These are phyloP conservation scores for Protaetia brevitarsis DNA, from an alignment of 1,140 invertebrate genomes.

Conservation along the genomic window DNA sequence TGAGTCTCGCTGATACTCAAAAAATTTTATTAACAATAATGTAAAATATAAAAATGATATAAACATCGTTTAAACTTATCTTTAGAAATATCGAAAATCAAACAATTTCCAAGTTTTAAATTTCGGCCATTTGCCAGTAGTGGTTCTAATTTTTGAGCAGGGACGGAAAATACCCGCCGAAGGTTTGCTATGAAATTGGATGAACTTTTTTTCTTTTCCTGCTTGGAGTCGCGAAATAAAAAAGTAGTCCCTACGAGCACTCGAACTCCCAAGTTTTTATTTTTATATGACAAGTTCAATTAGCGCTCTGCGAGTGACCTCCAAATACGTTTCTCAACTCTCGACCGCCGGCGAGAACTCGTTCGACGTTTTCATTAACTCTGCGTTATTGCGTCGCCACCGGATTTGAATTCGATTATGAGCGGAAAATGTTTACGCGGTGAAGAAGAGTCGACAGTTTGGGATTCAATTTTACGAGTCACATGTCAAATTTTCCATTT, in stretches of 20 bases:
- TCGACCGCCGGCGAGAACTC: neutral
- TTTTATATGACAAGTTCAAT: neutral
- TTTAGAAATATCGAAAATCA: no score
- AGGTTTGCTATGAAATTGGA: no score
- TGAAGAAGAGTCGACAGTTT: neutral
- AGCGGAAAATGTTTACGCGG: neutral
- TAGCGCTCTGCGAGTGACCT: neutral
- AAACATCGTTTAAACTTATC: no score
- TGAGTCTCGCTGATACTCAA: no score
- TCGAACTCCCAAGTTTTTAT: neutral
- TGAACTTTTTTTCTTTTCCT: no score
- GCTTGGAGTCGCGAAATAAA: neutral
- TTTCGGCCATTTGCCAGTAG: no score
- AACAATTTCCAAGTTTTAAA: no score
- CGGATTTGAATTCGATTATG: neutral
- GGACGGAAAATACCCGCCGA: no score
- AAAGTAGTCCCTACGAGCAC: neutral
- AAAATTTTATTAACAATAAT: no score
- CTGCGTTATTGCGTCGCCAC: neutral
- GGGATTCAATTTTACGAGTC: neutral
- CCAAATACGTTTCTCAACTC: neutral
- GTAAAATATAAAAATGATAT: no score
- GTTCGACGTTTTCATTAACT: neutral
- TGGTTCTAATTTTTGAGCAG: no score
- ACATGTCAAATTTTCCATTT: neutral